A percentile compares a stretch with the other conserved stretches of the same genome.
These are phyloP conservation scores for Indicator indicator DNA, from an alignment of 2,113 vertebrate genomes.

Conservation along the genomic window DNA sequence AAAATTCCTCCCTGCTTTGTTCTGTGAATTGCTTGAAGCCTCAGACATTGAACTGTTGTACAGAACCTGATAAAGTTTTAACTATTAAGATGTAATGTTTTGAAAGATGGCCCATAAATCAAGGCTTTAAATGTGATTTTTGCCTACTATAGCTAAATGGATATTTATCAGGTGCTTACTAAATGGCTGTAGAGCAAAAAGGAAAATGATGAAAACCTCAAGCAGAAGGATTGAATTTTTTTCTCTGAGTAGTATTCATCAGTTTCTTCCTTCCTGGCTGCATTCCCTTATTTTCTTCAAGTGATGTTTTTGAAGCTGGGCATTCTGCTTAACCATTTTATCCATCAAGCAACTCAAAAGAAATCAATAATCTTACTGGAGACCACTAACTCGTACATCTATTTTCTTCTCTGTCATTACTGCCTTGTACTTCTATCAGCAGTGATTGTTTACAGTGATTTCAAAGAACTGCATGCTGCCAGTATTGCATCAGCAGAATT, in stretches of 20 bases:
- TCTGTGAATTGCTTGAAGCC: neutral
- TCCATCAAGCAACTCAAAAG: constrained; percentile 46
- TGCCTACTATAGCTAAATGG: constrained; percentile 45
- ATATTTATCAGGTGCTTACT: constrained; percentile 67
- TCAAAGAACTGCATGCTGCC: neutral
- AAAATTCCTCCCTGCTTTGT: constrained; percentile 27
- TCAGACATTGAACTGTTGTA: neutral
- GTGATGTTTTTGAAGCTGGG: constrained; percentile 24
- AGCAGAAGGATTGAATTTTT: constrained; percentile 57
- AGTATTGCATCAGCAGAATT: neutral
- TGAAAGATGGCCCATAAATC: constrained; percentile 55
- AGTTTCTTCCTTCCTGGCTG: constrained; percentile 14
- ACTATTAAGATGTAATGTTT: constrained; percentile 37
- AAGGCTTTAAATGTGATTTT: constrained; percentile 58
- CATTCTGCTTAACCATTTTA: constrained; percentile 53
- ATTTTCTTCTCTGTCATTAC: constrained; percentile 36
- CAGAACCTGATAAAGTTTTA: constrained; percentile 15
- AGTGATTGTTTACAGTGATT: neutral
- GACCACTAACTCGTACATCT: constrained; percentile 34
- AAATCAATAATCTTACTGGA: constrained; percentile 54
- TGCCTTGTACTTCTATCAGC: neutral
- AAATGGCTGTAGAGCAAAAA: constrained; percentile 46
- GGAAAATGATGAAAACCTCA: constrained; percentile 55
- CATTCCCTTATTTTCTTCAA: constrained; percentile 13
- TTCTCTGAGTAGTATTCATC: constrained; percentile 47